phyloP scores from a whole-genome alignment of 1,140 invertebrate genomes.

The Belonocnema kinseyi region DNA sequence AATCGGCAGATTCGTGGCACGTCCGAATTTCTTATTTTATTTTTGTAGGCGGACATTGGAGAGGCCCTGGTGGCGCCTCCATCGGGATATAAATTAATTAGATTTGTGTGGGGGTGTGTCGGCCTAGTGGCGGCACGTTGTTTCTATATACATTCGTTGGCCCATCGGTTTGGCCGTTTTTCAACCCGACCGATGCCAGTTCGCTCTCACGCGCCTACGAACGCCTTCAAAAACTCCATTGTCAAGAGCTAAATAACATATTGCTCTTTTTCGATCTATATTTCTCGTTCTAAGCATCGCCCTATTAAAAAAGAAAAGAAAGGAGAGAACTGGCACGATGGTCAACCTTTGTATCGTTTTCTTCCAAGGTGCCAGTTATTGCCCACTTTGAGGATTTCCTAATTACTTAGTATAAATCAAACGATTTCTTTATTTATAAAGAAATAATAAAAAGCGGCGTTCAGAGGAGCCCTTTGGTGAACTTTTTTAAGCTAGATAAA shows the following conservation, averaged over 20 bases:
- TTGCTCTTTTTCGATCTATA: conserved; percentile 1
- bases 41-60: conserved; percentile 41
- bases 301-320: background rate
- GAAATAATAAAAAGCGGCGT: too few relatives aligned
- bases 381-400: background rate
- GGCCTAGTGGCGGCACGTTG: conserved; percentile 57
- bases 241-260: conserved; percentile 2
- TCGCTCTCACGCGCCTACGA: conserved; percentile 39
- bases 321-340: background rate
- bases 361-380: background rate
- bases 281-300: conserved; percentile 16
- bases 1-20: conserved; percentile 14
- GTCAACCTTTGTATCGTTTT: background rate
- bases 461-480: too few relatives aligned
- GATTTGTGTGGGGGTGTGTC: conserved; percentile 74
- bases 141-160: conserved; percentile 46
- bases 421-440: background rate
- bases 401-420: background rate
- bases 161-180: conserved; percentile 47
- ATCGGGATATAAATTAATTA: conserved; percentile 74
- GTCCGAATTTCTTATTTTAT: conserved; percentile 24
- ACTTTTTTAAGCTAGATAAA: too few relatives aligned
- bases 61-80: conserved; percentile 68
- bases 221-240: conserved; percentile 48
- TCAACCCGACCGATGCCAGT: conserved; percentile 41